These are phyloP conservation scores for Mustela nigripes DNA, from an alignment of 2,113 vertebrate genomes.

Conservation along the genomic window DNA sequence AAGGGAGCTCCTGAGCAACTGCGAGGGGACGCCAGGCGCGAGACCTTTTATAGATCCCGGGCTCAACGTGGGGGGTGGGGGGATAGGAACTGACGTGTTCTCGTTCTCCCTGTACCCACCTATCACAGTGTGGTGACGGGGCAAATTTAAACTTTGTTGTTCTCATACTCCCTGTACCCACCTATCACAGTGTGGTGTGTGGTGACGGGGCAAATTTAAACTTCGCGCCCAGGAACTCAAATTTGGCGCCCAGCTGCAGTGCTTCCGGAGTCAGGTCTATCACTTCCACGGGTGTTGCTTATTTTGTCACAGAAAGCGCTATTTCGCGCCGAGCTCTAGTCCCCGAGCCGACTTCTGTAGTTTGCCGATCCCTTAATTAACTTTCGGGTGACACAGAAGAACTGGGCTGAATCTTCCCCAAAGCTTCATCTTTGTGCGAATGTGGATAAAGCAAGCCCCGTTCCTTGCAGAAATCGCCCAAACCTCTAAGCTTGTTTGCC, in stretches of 20 bases:
- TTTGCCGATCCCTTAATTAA: background rate
- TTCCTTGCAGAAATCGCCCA: background rate
- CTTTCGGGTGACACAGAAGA: background rate
- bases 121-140: background rate
- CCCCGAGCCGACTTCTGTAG: background rate
- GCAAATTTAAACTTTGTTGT: background rate
- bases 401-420: background rate
- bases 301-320: background rate
- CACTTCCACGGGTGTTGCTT: background rate
- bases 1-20: background rate
- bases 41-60: background rate
- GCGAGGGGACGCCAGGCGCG: accelerated
- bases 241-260: background rate
- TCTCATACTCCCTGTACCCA: background rate
- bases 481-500: background rate
- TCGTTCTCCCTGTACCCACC: background rate
- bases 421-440: background rate
- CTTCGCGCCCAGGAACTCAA: background rate
- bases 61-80: background rate
- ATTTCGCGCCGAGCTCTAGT: background rate
- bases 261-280: background rate
- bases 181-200: background rate
- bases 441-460: background rate
- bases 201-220: background rate
- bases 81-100: background rate